These are phyloP conservation scores for Chrysochloris asiatica DNA, from an alignment of 2,113 vertebrate genomes.

Conservation along the genomic window DNA sequence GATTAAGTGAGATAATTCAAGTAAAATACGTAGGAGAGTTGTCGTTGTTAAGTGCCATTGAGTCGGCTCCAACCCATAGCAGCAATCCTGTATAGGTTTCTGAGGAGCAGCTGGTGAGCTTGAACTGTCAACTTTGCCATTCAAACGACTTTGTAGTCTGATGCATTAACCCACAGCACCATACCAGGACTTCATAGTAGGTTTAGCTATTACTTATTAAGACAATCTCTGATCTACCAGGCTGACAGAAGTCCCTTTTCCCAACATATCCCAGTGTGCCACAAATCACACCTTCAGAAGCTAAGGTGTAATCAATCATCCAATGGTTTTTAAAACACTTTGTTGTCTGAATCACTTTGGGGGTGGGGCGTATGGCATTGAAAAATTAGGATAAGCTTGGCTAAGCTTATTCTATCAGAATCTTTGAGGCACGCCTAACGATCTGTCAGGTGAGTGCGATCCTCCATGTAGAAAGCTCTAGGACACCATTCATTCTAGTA, in stretches of 20 bases:
- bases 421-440: background rate
- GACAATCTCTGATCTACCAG: background rate
- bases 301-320: background rate
- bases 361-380: too few species aligned
- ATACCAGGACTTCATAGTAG: too few species aligned
- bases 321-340: background rate
- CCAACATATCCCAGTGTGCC: background rate
- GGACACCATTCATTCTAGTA: background rate
- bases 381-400: too few species aligned
- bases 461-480: background rate
- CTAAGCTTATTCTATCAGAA: too few species aligned
- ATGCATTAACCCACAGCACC: too few species aligned
- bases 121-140: too few species aligned
- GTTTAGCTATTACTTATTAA: background rate
- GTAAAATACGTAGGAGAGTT: background rate
- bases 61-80: too few species aligned
- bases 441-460: background rate
- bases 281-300: background rate
- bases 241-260: background rate
- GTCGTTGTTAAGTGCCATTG: too few species aligned
- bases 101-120: too few species aligned
- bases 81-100: too few species aligned
- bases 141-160: too few species aligned
- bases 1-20: background rate
- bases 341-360: background rate